These are phyloP conservation scores for Callionymus lyra DNA, from an alignment of 2,113 vertebrate genomes.

Conservation along the genomic window DNA sequence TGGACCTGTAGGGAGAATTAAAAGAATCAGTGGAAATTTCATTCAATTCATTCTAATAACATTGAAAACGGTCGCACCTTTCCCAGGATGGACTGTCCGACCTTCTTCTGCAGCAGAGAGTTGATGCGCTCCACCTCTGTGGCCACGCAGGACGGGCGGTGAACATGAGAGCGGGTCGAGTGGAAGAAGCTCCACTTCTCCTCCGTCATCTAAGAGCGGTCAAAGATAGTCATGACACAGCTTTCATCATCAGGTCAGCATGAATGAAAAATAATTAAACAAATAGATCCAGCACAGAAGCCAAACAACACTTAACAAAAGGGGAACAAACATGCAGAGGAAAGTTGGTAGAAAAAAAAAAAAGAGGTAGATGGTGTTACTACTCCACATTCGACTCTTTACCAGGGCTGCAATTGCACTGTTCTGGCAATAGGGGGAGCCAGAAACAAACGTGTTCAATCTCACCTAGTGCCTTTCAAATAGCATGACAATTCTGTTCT, in stretches of 20 bases:
- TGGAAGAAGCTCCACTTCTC: conserved; percentile 91
- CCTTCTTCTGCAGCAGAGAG: conserved; percentile 77
- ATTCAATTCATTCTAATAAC: too few species aligned
- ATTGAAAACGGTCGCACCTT: too few species aligned
- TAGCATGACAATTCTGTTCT: too few species aligned
- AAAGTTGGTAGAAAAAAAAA: conserved; percentile 7
- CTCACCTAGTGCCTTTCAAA: too few species aligned
- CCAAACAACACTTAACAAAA: too few species aligned
- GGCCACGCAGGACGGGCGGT: conserved; percentile 81
- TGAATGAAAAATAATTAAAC: too few species aligned
- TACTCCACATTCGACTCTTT: not conserved
- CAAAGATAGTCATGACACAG: not conserved
- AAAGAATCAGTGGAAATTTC: not conserved
- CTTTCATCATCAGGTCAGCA: not conserved
- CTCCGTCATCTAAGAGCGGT: conserved; percentile 70
- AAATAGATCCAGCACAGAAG: not conserved
- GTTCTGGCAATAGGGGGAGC: too few species aligned
- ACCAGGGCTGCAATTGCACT: not conserved
- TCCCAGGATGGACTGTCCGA: conserved; percentile 88
- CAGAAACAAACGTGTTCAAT: too few species aligned
- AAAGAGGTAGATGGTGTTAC: conserved; percentile 45
- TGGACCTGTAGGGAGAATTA: conserved; percentile 72
- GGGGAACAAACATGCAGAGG: not conserved
- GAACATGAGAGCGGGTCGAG: conserved; percentile 78
- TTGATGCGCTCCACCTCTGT: conserved; percentile 87